phyloP scores from a whole-genome alignment of 2,888 invertebrate species.

The Nebria salina region DNA sequence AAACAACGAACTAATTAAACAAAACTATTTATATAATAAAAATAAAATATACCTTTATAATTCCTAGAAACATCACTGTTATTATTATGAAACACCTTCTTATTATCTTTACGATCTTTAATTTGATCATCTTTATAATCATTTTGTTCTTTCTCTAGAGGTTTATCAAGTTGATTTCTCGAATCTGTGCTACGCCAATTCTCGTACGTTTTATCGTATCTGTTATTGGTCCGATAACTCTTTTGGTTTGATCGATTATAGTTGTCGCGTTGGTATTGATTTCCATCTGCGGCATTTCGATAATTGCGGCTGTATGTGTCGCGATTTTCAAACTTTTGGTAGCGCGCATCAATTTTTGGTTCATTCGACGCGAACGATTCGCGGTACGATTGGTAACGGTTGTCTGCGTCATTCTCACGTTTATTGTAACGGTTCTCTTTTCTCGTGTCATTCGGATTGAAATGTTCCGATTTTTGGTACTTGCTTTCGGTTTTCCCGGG shows the following conservation, averaged over 20 bases:
- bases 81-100: constrained; percentile 29
- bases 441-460: no score
- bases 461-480: constrained; percentile 2
- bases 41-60: constrained; percentile 22
- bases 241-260: constrained; percentile 25
- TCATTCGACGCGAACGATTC: no score
- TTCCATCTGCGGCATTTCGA: constrained; percentile 49
- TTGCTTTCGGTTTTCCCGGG: neutral
- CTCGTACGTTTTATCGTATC: constrained; percentile 36
- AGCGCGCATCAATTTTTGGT: no score
- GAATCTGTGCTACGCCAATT: constrained; percentile 30
- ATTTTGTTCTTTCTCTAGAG: constrained; percentile 8
- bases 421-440: constrained; percentile 44
- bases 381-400: no score
- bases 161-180: constrained; percentile 19
- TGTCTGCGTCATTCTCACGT: constrained; percentile 40
- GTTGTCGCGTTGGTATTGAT: constrained; percentile 30
- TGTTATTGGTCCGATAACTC: constrained; percentile 28
- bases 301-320: constrained; percentile 53
- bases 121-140: constrained; percentile 17
- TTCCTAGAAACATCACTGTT: constrained; percentile 37
- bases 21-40: neutral
- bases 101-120: constrained; percentile 28
- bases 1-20: neutral
- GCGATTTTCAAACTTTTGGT: neutral